Base-by-base conservation (phyloP, 2,888 invertebrate species). In the Andrena chrysosceles region DNA sequence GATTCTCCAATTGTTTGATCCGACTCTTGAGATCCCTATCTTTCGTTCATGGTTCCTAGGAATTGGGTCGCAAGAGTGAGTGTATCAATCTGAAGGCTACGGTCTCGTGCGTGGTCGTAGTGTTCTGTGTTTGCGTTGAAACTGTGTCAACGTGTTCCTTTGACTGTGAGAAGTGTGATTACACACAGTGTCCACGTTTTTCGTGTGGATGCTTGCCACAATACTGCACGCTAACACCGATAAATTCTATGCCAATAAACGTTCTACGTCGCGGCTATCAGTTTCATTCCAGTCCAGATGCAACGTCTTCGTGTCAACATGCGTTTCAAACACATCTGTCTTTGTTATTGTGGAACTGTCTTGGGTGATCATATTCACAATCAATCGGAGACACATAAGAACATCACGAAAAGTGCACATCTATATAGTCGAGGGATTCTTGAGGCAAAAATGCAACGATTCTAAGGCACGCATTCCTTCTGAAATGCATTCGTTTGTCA, bases 301-400 rank as follows among this genome's bases (percentile, higher is more conserved):
- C 66, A 71, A 78, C 31, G 29, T 26, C 81, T 33, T 67, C 33
- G 26, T 48, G 56, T 66, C n/a, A 72, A 29, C 81, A 80, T 81
- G 81, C 81, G 67, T 63, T 56, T 29, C 16, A 20, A 13, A 8
- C 29, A 16, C 66, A 8, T 23, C 7, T 54, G 6, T 16, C 35
- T 56, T 26, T 29, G 3, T n/a, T 20, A 42, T 59, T 3, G 31
- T 16, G 16, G 56, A 42, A 42, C 42, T 5, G 16, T 42, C 42
- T 42, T 13, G 13, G 42, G 42, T 42, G 1, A 16, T 1, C 4
- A 42, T 42, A 42, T 42, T 42, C 42, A 16, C 42, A 16, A 42
- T 42, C 42, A 16, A 16, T 42, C 16, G 16, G 42, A 16, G 42
- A 13, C 49, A 75, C 60, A 5, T 20, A 26, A 13, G 48, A 16